Evolutionary conservation across 2,113 vertebrate genomes (phyloP), one percentile per base, ranked within the genome.

Genomic region (Vimba vimba): DNA sequence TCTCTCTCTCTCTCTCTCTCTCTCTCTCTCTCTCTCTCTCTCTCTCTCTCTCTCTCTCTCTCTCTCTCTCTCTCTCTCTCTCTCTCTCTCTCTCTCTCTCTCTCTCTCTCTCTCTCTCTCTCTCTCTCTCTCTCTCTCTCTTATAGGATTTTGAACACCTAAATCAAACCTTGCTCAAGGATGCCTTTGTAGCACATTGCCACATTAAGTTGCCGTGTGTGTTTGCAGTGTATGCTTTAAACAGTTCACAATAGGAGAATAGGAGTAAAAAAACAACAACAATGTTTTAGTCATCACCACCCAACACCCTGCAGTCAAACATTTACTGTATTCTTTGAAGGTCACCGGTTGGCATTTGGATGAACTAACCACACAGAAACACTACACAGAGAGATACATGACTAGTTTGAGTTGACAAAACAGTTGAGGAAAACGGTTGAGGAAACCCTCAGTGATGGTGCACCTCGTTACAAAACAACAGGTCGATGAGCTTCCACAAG

Each of bases 61-160:
- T n/a, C n/a, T n/a, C 36, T 39, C 36, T 39, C 36, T 39, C 36
- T 39, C 36, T 39, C 36, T 39, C 39, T 39, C 39, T 39, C 39
- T 39, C 39, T 39, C 39, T 39, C 39, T 39, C 39, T 39, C 39
- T 39, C 39, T 39, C 39, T 39, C 39, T 39, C 7, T 8, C 6
- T 8, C 39, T 43, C 39, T 43, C 39, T 43, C 39, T 43, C 39
- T 43, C 39, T 43, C 43, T 43, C 43, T 43, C 43, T 69, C 59
- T 47, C n/a, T 19, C 36, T 6, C 36, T 5, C 59, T 45, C 36
- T n/a, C 33, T 81, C 2, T 45, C 2, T 27, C 39, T 92, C 87
- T 87, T 80, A 82, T 89, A 69, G 4, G 85, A 90, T 93, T 94
- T 93, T 92, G 90, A 94, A 92, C 89, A 92, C 92, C 91, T 94